Conservation (phyloP, 2,888 invertebrate genomes). For the Drosophila meridionalis region DNA sequence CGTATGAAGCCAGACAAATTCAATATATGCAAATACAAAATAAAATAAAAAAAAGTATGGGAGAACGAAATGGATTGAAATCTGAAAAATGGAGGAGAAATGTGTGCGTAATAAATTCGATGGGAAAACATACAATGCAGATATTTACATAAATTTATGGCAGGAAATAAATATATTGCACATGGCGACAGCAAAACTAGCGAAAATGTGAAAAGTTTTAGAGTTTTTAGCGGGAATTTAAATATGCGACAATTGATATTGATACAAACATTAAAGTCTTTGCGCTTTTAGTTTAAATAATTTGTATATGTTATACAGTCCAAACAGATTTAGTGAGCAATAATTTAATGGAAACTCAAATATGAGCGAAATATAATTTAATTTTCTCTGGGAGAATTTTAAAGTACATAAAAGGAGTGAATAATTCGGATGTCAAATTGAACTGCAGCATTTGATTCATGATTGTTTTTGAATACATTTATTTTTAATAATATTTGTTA, state of each 20-base stretch:
- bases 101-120: slow-evolving; percentile 30
- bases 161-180: slow-evolving; percentile 30
- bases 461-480: too few species aligned
- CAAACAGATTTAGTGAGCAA: too few species aligned
- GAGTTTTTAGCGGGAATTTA: background rate
- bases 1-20: slow-evolving; percentile 38
- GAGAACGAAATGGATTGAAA: background rate
- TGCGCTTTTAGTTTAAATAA: background rate
- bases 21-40: slow-evolving; percentile 17
- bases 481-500: too few species aligned
- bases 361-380: too few species aligned
- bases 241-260: background rate
- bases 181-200: background rate
- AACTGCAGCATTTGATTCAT: too few species aligned
- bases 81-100: slow-evolving; percentile 5
- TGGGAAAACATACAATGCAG: slow-evolving; percentile 34
- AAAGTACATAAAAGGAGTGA: too few species aligned
- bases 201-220: background rate
- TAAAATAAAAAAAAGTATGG: background rate
- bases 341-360: too few species aligned
- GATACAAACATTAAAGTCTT: background rate
- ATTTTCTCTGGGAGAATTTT: too few species aligned
- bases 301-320: too few species aligned
- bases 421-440: too few species aligned
- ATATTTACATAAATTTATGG: slow-evolving; percentile 47